Evolutionary conservation across 1,140 invertebrate species (phyloP).

Genomic region (Drosophila pruinosa): DNA sequence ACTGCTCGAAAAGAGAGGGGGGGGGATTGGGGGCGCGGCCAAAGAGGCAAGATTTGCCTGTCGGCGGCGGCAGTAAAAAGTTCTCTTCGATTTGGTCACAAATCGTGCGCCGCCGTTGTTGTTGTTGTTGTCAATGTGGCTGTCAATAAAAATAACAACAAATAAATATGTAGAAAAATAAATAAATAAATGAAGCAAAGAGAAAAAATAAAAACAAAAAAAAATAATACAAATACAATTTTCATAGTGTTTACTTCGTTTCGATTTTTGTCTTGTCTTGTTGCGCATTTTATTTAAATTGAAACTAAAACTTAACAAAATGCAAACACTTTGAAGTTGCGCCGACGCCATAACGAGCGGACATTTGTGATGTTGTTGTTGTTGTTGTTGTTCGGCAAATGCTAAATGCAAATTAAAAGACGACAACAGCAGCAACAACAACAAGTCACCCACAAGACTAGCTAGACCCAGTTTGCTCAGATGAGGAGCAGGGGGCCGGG

Average conservation of each 20-base stretch:
- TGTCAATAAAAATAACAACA: constrained; percentile 19
- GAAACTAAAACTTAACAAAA: constrained; percentile 48
- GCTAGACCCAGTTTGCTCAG: not conserved
- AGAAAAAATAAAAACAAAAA: not conserved
- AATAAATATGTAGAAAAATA: not conserved
- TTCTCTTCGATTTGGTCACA: not conserved
- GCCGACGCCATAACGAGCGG: constrained; percentile 67
- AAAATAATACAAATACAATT: not conserved
- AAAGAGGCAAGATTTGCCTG: not conserved
- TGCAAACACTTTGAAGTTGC: constrained; percentile 60
- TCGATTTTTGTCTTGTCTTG: constrained; percentile 15
- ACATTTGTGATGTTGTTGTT: constrained; percentile 42
- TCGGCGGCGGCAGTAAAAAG: not conserved
- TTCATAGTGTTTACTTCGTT: constrained; percentile 6
- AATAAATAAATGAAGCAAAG: not conserved
- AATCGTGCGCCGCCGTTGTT: constrained; percentile 19
- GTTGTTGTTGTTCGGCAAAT: constrained; percentile 36
- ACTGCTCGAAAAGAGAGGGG: too few species aligned
- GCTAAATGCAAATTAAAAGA: constrained; percentile 74
- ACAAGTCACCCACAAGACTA: constrained; percentile 41
- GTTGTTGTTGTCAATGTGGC: constrained; percentile 3
- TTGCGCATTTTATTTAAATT: constrained; percentile 69
- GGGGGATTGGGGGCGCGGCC: not conserved
- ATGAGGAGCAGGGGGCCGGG: not conserved
- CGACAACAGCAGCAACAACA: constrained; percentile 24